Evolutionary conservation across 2,113 vertebrate species (phyloP).

Genomic region (Thermophis baileyi): DNA sequence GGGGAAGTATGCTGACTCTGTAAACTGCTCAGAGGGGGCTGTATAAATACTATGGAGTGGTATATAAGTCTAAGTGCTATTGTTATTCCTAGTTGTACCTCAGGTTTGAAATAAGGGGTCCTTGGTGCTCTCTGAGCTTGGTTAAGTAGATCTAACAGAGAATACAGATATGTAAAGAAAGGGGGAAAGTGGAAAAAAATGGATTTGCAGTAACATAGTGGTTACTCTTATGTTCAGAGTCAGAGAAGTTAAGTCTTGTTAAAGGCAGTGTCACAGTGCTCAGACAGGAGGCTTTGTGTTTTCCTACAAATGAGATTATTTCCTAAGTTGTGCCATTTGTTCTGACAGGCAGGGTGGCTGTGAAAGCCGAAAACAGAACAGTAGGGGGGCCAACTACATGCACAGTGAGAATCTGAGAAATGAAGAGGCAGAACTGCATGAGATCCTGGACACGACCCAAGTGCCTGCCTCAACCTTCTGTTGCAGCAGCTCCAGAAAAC

Average conservation of each 20-base stretch:
- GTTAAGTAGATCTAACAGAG: not conserved
- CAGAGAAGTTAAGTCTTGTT: slow-evolving; percentile 70
- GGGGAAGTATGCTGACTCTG: too few species aligned
- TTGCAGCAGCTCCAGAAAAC: slow-evolving; percentile 72
- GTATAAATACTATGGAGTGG: not conserved
- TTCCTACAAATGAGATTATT: slow-evolving; percentile 97
- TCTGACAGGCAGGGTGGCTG: slow-evolving; percentile 89
- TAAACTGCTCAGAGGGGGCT: too few species aligned
- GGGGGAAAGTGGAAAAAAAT: slow-evolving; percentile 22
- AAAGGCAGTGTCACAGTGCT: slow-evolving; percentile 80
- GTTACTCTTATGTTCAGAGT: slow-evolving; percentile 49
- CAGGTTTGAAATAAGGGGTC: not conserved
- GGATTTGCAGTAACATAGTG: slow-evolving; percentile 51
- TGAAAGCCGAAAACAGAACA: slow-evolving; percentile 82
- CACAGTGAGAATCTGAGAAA: slow-evolving; percentile 73
- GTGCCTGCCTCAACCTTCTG: slow-evolving; percentile 90
- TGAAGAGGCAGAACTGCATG: slow-evolving; percentile 68
- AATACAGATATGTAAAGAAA: slow-evolving; percentile 23
- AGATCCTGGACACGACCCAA: slow-evolving; percentile 85
- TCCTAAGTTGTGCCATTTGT: slow-evolving; percentile 87
- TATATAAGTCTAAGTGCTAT: not conserved
- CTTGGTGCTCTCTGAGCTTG: not conserved
- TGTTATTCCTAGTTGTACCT: not conserved
- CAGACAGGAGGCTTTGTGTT: slow-evolving; percentile 87
- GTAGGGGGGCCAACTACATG: slow-evolving; percentile 77